Evolutionary conservation across 2,888 invertebrate genomes (phyloP).

Genomic region (Drosophila helvetica): DNA sequence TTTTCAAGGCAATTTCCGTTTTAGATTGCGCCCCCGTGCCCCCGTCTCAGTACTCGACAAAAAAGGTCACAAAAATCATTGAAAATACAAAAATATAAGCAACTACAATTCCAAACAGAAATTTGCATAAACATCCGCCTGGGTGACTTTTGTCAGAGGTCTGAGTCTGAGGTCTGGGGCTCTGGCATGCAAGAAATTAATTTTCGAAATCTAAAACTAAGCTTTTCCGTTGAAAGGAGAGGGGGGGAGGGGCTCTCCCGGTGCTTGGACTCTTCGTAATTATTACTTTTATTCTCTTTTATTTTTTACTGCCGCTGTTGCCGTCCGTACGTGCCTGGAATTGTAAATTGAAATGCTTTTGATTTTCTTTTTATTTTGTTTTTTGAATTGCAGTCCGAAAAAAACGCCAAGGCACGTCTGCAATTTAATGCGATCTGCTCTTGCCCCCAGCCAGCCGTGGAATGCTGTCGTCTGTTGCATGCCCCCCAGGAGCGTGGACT

Average conservation of each 20-base stretch:
- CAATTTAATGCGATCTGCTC: constrained; percentile 45
- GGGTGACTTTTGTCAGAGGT: constrained; percentile 16
- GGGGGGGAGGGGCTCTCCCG: background rate
- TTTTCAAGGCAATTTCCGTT: constrained; percentile 53
- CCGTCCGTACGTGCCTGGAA: constrained; percentile 64
- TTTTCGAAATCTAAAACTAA: constrained; percentile 37
- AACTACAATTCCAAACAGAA: constrained; percentile 14
- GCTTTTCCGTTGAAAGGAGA: background rate
- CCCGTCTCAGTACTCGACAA: constrained; percentile 10
- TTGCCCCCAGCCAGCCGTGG: constrained; percentile 13
- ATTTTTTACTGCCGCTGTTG: constrained; percentile 35
- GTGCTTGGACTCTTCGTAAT: constrained; percentile 11
- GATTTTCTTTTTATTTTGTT: constrained; percentile 31
- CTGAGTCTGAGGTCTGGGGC: constrained; percentile 4
- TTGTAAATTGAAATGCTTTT: constrained; percentile 51
- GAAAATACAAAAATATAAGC: background rate
- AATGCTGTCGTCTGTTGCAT: constrained; percentile 19
- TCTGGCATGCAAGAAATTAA: constrained; percentile 56
- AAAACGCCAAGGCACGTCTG: constrained; percentile 59
- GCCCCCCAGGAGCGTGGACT: constrained; percentile 2
- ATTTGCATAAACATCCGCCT: constrained; percentile 51
- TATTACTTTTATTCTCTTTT: constrained; percentile 20
- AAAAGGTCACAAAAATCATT: constrained; percentile 41
- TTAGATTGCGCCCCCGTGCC: constrained; percentile 3
- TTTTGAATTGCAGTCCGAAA: constrained; percentile 50